Evolutionary conservation across 2,113 vertebrate species (phyloP).

Genomic region (Gnathonemus longibarbis): DNA sequence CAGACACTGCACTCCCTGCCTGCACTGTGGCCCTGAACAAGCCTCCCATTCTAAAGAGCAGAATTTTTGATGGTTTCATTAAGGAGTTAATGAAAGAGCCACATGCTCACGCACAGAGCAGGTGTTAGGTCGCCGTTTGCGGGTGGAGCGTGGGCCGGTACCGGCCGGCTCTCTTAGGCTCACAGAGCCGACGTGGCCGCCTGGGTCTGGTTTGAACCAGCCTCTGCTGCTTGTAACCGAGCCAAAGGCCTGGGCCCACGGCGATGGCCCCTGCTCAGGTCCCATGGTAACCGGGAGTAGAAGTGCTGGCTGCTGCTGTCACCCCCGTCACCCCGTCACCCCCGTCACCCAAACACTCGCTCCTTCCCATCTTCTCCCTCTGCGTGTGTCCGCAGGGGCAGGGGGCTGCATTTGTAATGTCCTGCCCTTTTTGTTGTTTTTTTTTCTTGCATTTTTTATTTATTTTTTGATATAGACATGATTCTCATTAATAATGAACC

Average conservation of each 20-base stretch:
- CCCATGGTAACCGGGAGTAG: neutral
- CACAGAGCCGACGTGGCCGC: neutral
- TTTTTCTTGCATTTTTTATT: neutral
- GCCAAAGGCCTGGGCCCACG: neutral
- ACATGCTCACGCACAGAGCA: neutral
- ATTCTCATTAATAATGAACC: neutral
- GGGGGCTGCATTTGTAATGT: neutral
- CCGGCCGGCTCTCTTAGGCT: neutral
- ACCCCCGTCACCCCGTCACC: neutral
- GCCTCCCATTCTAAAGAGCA: neutral
- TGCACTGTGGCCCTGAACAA: neutral
- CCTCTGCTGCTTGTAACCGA: neutral
- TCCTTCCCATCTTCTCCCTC: too few relatives aligned
- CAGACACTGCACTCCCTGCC: neutral
- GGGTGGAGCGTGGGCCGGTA: neutral
- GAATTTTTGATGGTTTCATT: neutral
- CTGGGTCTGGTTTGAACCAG: neutral
- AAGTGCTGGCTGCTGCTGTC: slow-evolving; percentile 6
- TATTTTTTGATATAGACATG: neutral
- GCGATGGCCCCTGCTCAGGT: neutral
- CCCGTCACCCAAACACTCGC: neutral
- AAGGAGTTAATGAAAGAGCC: neutral
- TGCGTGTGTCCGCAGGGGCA: neutral
- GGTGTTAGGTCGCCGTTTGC: neutral
- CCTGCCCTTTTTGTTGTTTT: too few relatives aligned